Base-by-base conservation (phyloP, 1,140 invertebrate species). In the Zaprionus ornatus region DNA sequence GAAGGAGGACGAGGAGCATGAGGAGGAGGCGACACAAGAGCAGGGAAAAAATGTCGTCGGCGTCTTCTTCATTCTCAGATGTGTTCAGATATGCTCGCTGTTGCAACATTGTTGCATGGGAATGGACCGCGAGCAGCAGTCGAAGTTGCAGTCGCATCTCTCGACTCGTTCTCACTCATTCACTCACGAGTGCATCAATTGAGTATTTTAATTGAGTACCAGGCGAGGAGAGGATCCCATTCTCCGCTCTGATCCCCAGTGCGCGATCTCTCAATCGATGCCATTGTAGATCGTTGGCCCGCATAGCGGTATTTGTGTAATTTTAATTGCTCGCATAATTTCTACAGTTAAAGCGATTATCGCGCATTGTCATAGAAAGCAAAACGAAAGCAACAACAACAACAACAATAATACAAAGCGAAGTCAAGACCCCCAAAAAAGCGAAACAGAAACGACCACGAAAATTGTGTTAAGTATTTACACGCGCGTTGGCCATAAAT, bases 381-480 rank as follows among this genome's bases (percentile, higher is more conserved):
- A 65, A 71, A 77, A 63, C 80, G 77, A 86, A 88, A 83, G 76
- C 83, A 68, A 62, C 19, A 50, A 57, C 27, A 56, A 15, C 17
- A 27, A 45, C 15, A 57, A 19, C 29, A 35, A 19, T 27, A 77
- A 40, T 13, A 54, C 13, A 64, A 35, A 35, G 32, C 27, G 15
- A 40, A 37, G 6, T 45, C 45, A 50, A 50, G 19, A 50, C 19
- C 45, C 45, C 23, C 25, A n/a, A 9, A 55, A 63, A 62, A 62
- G 9, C 7, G 40, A 37, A 59, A 61, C 21, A 69, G 71, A 63
- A 77, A 74, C 55, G 61, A 54, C 69, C 71, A 76, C 59, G 63
- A 77, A 87, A 83, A 90, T 82, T 81, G 82, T 90, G 85, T 90
- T 90, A 90, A 90, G 85, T 80, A 90, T 90, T 90, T 90, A 90